Conservation (phyloP, 2,113 vertebrate species). For the Ceratotherium simum region DNA sequence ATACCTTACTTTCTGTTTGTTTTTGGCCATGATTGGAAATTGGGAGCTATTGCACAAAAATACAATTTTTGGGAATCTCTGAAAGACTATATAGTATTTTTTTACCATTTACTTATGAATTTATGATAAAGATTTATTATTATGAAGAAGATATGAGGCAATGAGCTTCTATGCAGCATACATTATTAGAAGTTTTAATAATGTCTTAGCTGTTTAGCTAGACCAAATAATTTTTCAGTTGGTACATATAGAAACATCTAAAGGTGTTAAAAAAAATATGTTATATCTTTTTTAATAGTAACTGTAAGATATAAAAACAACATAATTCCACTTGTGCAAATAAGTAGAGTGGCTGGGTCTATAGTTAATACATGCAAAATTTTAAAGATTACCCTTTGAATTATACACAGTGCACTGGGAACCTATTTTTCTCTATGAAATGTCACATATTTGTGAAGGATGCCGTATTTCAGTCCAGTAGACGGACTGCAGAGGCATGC, state of each 20-base stretch:
- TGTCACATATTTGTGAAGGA: not conserved
- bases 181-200: not conserved
- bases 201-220: not conserved
- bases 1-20: not conserved
- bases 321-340: not conserved
- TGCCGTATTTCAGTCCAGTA: not conserved
- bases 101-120: not conserved
- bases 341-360: not conserved
- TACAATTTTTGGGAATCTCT: not conserved
- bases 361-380: not conserved
- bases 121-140: not conserved
- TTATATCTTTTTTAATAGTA: not conserved
- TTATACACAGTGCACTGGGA: not conserved
- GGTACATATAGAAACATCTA: not conserved
- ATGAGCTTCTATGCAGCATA: not conserved
- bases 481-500: rapidly evolving
- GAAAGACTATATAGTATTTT: not conserved
- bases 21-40: not conserved
- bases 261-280: not conserved
- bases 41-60: not conserved
- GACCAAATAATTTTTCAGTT: not conserved
- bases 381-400: not conserved
- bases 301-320: not conserved
- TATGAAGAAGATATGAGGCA: not conserved
- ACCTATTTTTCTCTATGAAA: not conserved